phyloP scores from a whole-genome alignment of 2,113 vertebrate genomes.

The Rhinolophus sinicus region DNA sequence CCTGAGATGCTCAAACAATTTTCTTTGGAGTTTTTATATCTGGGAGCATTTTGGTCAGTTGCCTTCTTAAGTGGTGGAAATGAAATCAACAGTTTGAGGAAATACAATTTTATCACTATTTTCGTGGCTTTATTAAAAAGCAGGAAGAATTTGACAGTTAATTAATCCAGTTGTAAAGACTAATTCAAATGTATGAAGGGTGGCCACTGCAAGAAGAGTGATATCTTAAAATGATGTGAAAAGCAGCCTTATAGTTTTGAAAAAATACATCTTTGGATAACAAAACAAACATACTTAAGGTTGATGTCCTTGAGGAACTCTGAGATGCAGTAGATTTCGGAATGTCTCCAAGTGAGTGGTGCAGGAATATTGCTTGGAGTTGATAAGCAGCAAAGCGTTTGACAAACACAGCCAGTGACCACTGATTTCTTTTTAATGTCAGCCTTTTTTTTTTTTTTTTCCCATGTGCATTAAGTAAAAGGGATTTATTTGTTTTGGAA shows the following conservation, averaged over 20 bases:
- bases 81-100: not conserved
- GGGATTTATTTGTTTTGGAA: not conserved
- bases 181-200: not conserved
- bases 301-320: not conserved
- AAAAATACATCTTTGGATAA: not conserved
- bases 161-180: not conserved
- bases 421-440: not conserved
- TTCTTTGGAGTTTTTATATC: not conserved
- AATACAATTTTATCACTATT: not conserved
- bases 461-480: not conserved
- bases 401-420: not conserved
- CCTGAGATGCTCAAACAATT: not conserved
- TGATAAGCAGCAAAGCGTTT: not conserved
- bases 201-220: not conserved
- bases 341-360: not conserved
- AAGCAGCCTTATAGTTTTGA: not conserved
- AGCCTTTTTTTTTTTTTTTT: too few species aligned
- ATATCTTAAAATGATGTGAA: not conserved
- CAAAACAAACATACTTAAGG: not conserved
- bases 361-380: not conserved
- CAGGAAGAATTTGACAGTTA: not conserved
- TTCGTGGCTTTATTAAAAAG: not conserved
- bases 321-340: not conserved
- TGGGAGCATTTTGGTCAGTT: not conserved
- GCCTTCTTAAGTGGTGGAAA: not conserved